A percentile compares a stretch with the other conserved stretches of the same genome.
These are phyloP conservation scores for Drosophila neoperkinsi DNA, from an alignment of 2,888 invertebrate species.

Conservation along the genomic window DNA sequence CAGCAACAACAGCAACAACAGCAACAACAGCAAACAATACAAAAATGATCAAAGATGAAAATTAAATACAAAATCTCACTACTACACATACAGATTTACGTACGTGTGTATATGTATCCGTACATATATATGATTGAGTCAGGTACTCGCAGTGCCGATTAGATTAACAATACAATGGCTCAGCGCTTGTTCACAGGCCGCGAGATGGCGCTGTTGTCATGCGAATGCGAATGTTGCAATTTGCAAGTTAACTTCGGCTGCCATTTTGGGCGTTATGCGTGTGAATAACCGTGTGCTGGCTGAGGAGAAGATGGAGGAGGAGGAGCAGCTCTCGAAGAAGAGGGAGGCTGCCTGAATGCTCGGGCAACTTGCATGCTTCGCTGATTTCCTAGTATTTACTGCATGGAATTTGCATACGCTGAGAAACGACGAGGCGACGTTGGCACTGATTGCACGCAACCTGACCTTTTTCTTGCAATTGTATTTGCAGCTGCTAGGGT, in stretches of 20 bases:
- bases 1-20: slow-evolving; percentile 25
- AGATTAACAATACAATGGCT: slow-evolving; percentile 40
- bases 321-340: not conserved
- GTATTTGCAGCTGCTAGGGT: slow-evolving; percentile 9
- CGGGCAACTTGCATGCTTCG: slow-evolving; percentile 56
- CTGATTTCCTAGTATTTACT: slow-evolving; percentile 49
- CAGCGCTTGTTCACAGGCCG: slow-evolving; percentile 40
- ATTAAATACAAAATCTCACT: slow-evolving; percentile 10
- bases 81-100: not conserved
- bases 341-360: slow-evolving; percentile 23
- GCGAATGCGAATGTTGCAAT: slow-evolving; percentile 44
- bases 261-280: slow-evolving; percentile 66
- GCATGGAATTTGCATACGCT: slow-evolving; percentile 43
- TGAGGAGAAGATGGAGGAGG: not conserved
- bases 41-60: slow-evolving; percentile 38
- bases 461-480: slow-evolving; percentile 42
- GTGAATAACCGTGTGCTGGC: slow-evolving; percentile 39
- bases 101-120: not conserved
- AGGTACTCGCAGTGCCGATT: slow-evolving; percentile 21
- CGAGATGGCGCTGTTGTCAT: slow-evolving; percentile 54
- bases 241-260: slow-evolving; percentile 38
- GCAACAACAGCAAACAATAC: slow-evolving; percentile 1
- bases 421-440: slow-evolving; percentile 21
- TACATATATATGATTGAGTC: slow-evolving; percentile 2
- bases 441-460: slow-evolving; percentile 24